Conservation (phyloP, 1,140 invertebrate genomes). For the Camponotus floridanus region DNA sequence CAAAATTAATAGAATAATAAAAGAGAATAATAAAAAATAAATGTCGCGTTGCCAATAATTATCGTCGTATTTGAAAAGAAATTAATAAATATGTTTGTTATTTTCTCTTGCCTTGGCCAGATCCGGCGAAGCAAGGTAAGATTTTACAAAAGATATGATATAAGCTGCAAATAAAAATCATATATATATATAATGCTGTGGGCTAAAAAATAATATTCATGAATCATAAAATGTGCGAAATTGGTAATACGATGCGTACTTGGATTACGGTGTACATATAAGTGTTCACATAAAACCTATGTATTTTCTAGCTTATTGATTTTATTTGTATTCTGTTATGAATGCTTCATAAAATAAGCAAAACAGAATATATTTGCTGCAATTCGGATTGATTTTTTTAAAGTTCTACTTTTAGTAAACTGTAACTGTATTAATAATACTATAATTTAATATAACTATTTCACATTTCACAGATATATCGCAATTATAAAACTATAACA, state of each 20-base stretch:
- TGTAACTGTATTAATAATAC: neutral
- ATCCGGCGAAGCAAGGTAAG: slow-evolving; percentile 83
- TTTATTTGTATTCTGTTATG: neutral
- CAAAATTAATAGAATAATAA: slow-evolving; percentile 19
- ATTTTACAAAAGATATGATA: slow-evolving; percentile 57
- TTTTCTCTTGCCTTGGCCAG: slow-evolving; percentile 81
- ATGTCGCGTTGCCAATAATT: slow-evolving; percentile 17
- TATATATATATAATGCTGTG: slow-evolving; percentile 65
- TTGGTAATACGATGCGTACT: slow-evolving; percentile 2
- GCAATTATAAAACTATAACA: slow-evolving; percentile 3
- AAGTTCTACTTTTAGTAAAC: neutral
- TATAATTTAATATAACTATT: neutral
- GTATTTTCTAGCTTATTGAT: neutral
- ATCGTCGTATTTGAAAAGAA: neutral
- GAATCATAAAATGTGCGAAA: slow-evolving; percentile 54
- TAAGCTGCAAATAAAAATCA: slow-evolving; percentile 58
- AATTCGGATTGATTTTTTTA: neutral
- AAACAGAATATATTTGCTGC: neutral
- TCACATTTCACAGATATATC: neutral
- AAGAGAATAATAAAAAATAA: slow-evolving; percentile 42
- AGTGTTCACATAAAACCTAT: neutral
- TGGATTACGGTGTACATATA: slow-evolving; percentile 2
- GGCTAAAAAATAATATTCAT: slow-evolving; percentile 61
- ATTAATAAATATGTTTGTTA: slow-evolving; percentile 77
- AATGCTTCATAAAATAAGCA: neutral